Base-by-base conservation (phyloP, 2,888 invertebrate genomes). In the Meandrusa payeni region DNA sequence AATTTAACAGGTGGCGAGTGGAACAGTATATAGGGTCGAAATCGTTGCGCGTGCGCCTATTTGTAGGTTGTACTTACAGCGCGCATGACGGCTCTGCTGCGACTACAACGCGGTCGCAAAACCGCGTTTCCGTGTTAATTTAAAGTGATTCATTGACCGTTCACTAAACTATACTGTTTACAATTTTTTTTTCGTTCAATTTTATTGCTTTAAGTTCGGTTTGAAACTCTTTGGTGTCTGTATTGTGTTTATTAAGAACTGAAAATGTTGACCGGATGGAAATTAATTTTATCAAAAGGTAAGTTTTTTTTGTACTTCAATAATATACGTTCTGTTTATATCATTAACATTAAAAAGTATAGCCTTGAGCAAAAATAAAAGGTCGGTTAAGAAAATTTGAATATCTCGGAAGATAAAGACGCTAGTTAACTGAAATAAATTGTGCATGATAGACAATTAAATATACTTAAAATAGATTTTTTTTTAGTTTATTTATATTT, bases 241-340 rank as follows among this genome's bases (percentile, higher is more conserved):
- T 22, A 32, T 45, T 27, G 24, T 33, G 44, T 3, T 32, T 12
- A 19, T 23, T 24, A 33, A 27, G 6, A 37, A 50, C 36, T 32
- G 50, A 77, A 67, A 51, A 87, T 87, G 86, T 75, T 87, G 67
- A 69, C 66, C 47, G 86, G 86, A 19, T 86, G 86, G 86, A 78
- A 77, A 63, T 66, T 85, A 34, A 52, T 83, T 54, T 64, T 85
- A 42, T 87, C 86, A 1, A 85, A 83, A 58, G 48, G 86, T 87
- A 60, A 86, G 86, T 81, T 47, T 33, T 39, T 32, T 48, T 36
- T 27, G n/a, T 23, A 9, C 9, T n/a, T n/a, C n/a, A n/a, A n/a
- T n/a, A n/a, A n/a, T n/a, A n/a, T n/a, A n/a, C n/a, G n/a, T n/a
- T n/a, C n/a, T n/a, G n/a, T n/a, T n/a, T n/a, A n/a, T n/a, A n/a